phyloP scores from a whole-genome alignment of 2,888 invertebrate genomes.

The Athripsodes cinereus region DNA sequence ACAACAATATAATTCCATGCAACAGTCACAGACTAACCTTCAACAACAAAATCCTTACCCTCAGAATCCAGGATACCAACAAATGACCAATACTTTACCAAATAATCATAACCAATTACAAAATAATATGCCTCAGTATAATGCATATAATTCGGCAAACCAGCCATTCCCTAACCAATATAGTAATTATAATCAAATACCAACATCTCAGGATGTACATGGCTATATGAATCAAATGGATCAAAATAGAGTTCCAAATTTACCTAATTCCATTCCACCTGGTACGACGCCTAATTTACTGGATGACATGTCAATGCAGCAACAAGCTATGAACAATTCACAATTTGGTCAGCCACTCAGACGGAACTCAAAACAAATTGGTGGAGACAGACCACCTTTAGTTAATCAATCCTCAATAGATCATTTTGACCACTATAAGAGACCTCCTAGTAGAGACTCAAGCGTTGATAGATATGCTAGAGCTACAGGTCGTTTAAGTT shows the following conservation, averaged over 20 bases:
- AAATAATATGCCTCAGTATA: constrained; percentile 34
- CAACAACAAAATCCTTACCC: constrained; percentile 26
- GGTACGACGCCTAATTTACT: constrained; percentile 24
- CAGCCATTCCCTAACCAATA: constrained; percentile 29
- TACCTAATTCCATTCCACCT: constrained; percentile 27
- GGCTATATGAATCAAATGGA: constrained; percentile 17
- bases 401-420: constrained; percentile 68
- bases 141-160: constrained; percentile 31
- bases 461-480: constrained; percentile 78
- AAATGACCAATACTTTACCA: constrained; percentile 26
- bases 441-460: constrained; percentile 82
- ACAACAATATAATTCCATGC: constrained; percentile 32
- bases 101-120: constrained; percentile 27
- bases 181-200: constrained; percentile 28
- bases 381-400: constrained; percentile 37
- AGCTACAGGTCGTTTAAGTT: constrained; percentile 56
- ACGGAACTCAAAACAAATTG: constrained; percentile 30
- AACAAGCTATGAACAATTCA: constrained; percentile 23
- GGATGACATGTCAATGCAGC: constrained; percentile 19
- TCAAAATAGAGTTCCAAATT: constrained; percentile 26
- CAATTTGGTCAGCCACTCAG: constrained; percentile 27
- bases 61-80: constrained; percentile 30
- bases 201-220: constrained; percentile 18
- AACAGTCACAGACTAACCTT: constrained; percentile 29
- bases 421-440: constrained; percentile 91